Base-by-base conservation (phyloP, 1,140 invertebrate species). In the Drosophila dunni region DNA sequence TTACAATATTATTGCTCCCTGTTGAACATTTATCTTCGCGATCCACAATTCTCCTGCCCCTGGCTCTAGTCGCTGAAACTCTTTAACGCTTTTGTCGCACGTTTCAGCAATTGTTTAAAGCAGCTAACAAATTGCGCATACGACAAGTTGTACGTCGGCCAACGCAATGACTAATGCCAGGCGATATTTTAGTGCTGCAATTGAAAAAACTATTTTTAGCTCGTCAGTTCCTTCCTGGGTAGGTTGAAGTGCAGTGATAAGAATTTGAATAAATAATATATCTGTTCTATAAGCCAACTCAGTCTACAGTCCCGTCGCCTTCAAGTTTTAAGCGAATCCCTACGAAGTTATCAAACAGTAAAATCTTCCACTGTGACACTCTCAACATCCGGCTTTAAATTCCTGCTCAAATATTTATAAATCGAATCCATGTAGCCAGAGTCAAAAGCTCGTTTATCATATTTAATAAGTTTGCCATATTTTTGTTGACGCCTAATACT, bases 1-100 rank as follows among this genome's bases (percentile, higher is more conserved):
- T 85, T 85, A 73, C 70, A 85, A 85, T 85, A 85, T 85, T 85
- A 85, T 85, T 81, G 81, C 81, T 81, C 78, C 81, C 81, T 78
- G 81, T 85, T 85, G 78, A 84, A 75, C 81, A 84, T 84, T 85
- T 84, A 75, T 85, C 81, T 85, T 45, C 50, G 64, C 62, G 53
- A 60, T 15, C 42, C 34, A 54, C 44, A 24, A 34, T 29, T 24
- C 3, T 3, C 20, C 20, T 17, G 4, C 6, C 17, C n/a, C 13
- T 0, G 1, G 1, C 33, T 3, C 9, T 17, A 15, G 4, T 11
- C 11, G 8, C 46, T 36, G 29, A 13, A 58, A n/a, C 24, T 46
- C 29, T 38, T 20, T 13, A 33, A 33, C 33, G 38, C 33, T 38
- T 34, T 71, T 75, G 40, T 78, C 54, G 77, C 81, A 83, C 81